These are phyloP conservation scores for Motacilla alba DNA, from an alignment of 2,113 vertebrate species.

Conservation along the genomic window DNA sequence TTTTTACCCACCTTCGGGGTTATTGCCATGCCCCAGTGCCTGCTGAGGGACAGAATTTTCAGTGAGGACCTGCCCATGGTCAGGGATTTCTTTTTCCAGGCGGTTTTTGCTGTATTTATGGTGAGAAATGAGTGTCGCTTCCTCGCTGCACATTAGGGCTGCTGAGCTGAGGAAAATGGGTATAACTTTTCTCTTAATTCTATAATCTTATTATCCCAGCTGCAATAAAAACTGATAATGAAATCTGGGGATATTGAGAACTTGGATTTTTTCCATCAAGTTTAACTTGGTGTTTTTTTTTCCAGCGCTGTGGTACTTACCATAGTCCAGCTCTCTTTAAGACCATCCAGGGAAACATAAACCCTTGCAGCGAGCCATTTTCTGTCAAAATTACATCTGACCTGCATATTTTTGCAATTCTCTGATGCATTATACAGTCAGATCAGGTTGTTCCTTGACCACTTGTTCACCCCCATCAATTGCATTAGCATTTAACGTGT, in stretches of 20 bases:
- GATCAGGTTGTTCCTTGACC: slow-evolving; percentile 71
- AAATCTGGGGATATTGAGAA: slow-evolving; percentile 48
- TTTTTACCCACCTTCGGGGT: neutral
- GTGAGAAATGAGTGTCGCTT: slow-evolving; percentile 15
- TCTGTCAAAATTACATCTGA: slow-evolving; percentile 69
- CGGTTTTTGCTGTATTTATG: neutral
- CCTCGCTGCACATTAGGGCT: neutral
- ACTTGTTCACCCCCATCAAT: slow-evolving; percentile 75
- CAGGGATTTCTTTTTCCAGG: neutral
- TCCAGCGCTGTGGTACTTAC: slow-evolving; percentile 58
- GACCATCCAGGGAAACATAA: slow-evolving; percentile 69
- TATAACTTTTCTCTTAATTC: slow-evolving; percentile 58
- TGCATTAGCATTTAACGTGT: slow-evolving; percentile 75
- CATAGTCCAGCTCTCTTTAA: slow-evolving; percentile 60
- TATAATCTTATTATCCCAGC: slow-evolving; percentile 53
- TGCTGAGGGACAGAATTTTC: neutral
- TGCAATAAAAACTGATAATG: slow-evolving; percentile 40
- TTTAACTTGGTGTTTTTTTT: slow-evolving; percentile 37
- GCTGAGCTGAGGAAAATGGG: slow-evolving; percentile 39
- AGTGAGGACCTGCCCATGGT: neutral
- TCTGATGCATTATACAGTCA: slow-evolving; percentile 68
- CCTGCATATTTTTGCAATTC: slow-evolving; percentile 71
- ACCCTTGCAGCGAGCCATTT: slow-evolving; percentile 62
- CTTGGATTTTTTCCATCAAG: slow-evolving; percentile 39
- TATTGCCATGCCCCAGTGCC: neutral